These are phyloP conservation scores for Teleogryllus oceanicus DNA, from an alignment of 2,888 invertebrate species.

Conservation along the genomic window DNA sequence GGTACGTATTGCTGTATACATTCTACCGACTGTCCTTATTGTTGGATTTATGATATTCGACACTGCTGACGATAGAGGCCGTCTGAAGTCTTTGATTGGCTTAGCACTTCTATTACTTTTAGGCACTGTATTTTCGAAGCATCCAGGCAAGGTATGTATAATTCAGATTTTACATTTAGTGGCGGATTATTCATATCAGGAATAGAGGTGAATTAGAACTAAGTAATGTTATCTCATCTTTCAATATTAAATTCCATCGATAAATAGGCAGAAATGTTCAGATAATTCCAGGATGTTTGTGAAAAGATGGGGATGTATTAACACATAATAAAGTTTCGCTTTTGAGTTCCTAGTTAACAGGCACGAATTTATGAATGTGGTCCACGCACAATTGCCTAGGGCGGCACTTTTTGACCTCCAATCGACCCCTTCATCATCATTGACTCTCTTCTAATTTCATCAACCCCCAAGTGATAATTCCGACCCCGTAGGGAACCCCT, in stretches of 20 bases:
- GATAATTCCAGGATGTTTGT: too few relatives aligned
- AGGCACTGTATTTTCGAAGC: constrained; percentile 62
- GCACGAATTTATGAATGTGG: too few relatives aligned
- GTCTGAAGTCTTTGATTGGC: constrained; percentile 69
- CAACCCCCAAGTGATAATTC: too few relatives aligned
- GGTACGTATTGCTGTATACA: constrained; percentile 46
- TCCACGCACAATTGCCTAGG: too few relatives aligned
- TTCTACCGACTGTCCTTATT: constrained; percentile 52
- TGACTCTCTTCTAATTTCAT: too few relatives aligned
- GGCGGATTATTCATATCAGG: neutral
- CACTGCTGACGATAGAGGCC: constrained; percentile 54
- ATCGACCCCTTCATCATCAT: too few relatives aligned
- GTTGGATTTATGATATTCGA: constrained; percentile 63
- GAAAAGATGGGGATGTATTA: too few relatives aligned
- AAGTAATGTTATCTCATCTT: neutral
- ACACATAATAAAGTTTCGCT: too few relatives aligned
- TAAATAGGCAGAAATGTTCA: too few relatives aligned
- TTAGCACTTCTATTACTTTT: constrained; percentile 59
- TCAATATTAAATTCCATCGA: too few relatives aligned
- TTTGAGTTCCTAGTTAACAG: too few relatives aligned
- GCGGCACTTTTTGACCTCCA: neutral
- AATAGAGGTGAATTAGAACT: neutral
- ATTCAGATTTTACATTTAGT: neutral
- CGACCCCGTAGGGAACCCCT: too few relatives aligned
- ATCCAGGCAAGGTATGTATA: constrained; percentile 52